Evolutionary conservation across 2,888 invertebrate genomes (phyloP).

Genomic region (Melangyna quadrimaculata): DNA sequence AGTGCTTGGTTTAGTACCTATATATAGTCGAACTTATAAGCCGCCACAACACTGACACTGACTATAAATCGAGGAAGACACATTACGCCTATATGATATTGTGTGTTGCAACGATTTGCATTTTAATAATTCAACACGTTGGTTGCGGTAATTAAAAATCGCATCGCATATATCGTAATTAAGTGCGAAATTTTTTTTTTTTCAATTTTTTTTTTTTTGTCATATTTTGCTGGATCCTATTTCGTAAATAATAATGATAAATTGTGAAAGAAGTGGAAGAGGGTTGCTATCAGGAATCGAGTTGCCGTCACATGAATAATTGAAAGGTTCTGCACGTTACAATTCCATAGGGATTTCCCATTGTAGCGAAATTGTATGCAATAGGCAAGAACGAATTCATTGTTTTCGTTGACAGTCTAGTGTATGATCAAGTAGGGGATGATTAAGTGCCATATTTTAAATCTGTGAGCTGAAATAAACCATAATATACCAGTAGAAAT

Average conservation of each 20-base stretch:
- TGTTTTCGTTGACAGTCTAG: neutral
- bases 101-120: slow-evolving; percentile 46
- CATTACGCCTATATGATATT: slow-evolving; percentile 44
- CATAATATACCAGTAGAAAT: too few species aligned
- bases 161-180: slow-evolving; percentile 52
- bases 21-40: neutral
- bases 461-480: neutral
- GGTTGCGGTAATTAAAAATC: slow-evolving; percentile 68
- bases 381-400: neutral
- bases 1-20: neutral
- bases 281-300: slow-evolving; percentile 40
- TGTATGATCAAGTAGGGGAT: neutral
- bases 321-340: slow-evolving; percentile 37
- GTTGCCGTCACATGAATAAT: slow-evolving; percentile 26
- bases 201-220: slow-evolving; percentile 16
- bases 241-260: neutral
- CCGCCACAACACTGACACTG: slow-evolving; percentile 12
- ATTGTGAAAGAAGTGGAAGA: neutral
- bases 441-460: neutral
- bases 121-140: slow-evolving; percentile 68
- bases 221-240: neutral
- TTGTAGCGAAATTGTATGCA: neutral
- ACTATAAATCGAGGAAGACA: slow-evolving; percentile 57
- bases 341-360: slow-evolving; percentile 40
- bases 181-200: slow-evolving; percentile 44